Evolutionary conservation across 2,888 invertebrate species (phyloP).

Genomic region (Eilema depressum): DNA sequence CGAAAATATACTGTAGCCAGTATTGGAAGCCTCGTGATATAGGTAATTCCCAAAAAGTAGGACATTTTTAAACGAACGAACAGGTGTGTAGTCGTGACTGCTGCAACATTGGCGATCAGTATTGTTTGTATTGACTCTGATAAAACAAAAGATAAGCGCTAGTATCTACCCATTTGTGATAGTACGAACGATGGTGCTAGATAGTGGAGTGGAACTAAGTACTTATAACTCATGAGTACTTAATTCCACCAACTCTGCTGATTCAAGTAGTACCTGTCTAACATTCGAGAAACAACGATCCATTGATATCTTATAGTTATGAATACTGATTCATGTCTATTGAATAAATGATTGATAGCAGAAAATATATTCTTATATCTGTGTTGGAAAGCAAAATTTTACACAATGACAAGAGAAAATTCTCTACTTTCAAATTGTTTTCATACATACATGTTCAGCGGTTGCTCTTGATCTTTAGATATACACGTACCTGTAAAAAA

Average conservation of each 20-base stretch:
- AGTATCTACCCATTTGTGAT: constrained; percentile 37
- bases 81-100: constrained; percentile 20
- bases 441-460: not conserved
- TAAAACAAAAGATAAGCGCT: constrained; percentile 46
- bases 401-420: not conserved
- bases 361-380: not conserved
- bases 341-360: not conserved
- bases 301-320: not conserved
- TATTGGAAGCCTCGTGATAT: not conserved
- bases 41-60: not conserved
- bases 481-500: not conserved
- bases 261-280: not conserved
- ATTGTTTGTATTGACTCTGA: constrained; percentile 44
- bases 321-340: not conserved
- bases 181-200: constrained; percentile 17
- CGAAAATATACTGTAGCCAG: not conserved
- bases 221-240: not conserved
- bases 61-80: not conserved
- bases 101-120: constrained; percentile 31
- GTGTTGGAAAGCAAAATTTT: not conserved
- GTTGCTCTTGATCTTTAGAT: not conserved
- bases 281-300: not conserved
- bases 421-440: not conserved
- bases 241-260: no score
- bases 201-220: not conserved